Evolutionary conservation across 2,888 invertebrate genomes (phyloP), one percentile per base, ranked within the genome.

Genomic region (Piscicola geometra): DNA sequence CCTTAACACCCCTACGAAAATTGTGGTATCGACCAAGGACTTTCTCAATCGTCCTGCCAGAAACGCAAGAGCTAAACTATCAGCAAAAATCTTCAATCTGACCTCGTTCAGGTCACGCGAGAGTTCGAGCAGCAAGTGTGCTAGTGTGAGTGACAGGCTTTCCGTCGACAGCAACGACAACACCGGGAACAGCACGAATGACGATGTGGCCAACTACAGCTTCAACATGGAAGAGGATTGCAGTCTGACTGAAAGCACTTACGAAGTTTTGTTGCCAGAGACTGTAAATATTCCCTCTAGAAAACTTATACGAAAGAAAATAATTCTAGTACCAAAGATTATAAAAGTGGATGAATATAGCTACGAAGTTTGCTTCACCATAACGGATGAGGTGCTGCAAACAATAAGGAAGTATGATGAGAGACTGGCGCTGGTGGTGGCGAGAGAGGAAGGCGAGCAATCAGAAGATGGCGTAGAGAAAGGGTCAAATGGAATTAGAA

Each of bases 1-100:
- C 70, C 82, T 82, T 1, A 84, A 84, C 30, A 80, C 82, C 74
- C 82, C 83, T n/a, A 80, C 83, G n/a, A 79, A 83, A 32, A 82
- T 86, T 30, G 84, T 83, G 52, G 82, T 86, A 72, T 85, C 84
- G 36, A 85, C 86, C 30, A 85, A 85, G 79, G 83, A 84, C 76
- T 77, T 81, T 33, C 76, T 82, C 76, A 84, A 85, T 1, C 85
- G 15, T n/a, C 33, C 33, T 2, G 73, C 56, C 35, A 33, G 3
- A 15, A 73, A 32, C 2, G 35, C 21, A 0, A 64, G 73, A 64
- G 73, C 64, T n/a, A 73, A 73, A 36, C 41, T 73, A 25, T 35
- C 73, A 2, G 60, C 73, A 21, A 73, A 73, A 30, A 73, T 73
- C 0, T 64, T 35, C 32, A 35, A 25, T 67, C 32, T 67, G 67